Evolutionary conservation across 2,888 invertebrate genomes (phyloP).

Genomic region (Netelia virgata): DNA sequence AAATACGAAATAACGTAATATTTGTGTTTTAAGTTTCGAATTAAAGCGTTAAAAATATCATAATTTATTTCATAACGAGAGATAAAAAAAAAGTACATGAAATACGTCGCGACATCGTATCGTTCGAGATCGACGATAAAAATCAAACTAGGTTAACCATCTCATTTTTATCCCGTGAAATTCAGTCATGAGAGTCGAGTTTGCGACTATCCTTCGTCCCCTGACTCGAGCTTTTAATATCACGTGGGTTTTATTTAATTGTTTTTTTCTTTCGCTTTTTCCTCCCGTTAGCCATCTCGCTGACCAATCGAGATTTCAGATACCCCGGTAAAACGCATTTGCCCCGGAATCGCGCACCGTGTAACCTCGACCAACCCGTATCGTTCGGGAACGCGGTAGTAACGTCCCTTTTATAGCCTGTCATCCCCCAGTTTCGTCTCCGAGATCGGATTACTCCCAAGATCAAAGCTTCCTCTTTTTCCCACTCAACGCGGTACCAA

Average conservation of each 20-base stretch:
- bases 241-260: not conserved
- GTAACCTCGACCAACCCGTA: not conserved
- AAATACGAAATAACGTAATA: too few relatives aligned
- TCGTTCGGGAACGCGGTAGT: slow-evolving; percentile 20
- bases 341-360: not conserved
- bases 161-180: not conserved
- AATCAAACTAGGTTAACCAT: not conserved
- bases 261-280: slow-evolving; percentile 21
- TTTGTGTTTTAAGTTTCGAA: too few relatives aligned
- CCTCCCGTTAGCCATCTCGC: slow-evolving; percentile 24
- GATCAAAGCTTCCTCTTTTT: slow-evolving; percentile 58
- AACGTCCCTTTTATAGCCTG: slow-evolving; percentile 53
- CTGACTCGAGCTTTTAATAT: slow-evolving; percentile 24
- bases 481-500: slow-evolving; percentile 18
- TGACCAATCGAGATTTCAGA: slow-evolving; percentile 51
- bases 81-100: too few relatives aligned
- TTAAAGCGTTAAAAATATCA: too few relatives aligned
- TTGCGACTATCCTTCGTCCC: not conserved
- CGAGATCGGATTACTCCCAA: slow-evolving; percentile 57
- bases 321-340: slow-evolving; percentile 21
- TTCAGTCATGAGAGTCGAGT: not conserved
- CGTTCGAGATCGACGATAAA: not conserved
- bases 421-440: slow-evolving; percentile 35
- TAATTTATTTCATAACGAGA: too few relatives aligned
- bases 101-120: not conserved